These are phyloP conservation scores for Aromia moschata DNA, from an alignment of 2,888 invertebrate genomes.

Conservation along the genomic window DNA sequence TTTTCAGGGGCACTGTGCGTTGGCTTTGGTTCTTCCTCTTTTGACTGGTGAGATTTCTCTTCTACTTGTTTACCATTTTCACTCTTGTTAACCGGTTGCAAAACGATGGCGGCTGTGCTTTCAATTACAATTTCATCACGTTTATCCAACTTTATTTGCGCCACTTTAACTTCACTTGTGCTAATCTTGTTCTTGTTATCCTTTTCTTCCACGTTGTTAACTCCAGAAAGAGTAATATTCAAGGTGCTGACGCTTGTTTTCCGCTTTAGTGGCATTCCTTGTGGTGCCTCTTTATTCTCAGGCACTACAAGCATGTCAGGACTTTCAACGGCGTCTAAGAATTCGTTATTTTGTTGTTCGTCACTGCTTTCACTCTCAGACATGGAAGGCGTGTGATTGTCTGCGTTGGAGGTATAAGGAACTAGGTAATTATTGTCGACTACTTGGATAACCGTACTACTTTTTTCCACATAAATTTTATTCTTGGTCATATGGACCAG, in stretches of 20 bases:
- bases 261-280: slow-evolving; percentile 31
- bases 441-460: slow-evolving; percentile 60
- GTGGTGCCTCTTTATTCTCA: not conserved
- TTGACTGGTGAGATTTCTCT: slow-evolving; percentile 8
- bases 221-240: slow-evolving; percentile 35
- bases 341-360: slow-evolving; percentile 45
- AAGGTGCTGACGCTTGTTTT: slow-evolving; percentile 46
- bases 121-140: slow-evolving; percentile 33
- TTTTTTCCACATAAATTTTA: slow-evolving; percentile 59
- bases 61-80: not conserved
- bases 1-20: not conserved
- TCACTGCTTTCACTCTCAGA: slow-evolving; percentile 49
- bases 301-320: slow-evolving; percentile 4
- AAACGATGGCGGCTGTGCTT: slow-evolving; percentile 41
- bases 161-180: slow-evolving; percentile 5
- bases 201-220: not conserved
- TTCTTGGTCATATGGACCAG: slow-evolving; percentile 26
- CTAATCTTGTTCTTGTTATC: not conserved
- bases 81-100: slow-evolving; percentile 23
- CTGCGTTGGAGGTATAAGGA: slow-evolving; percentile 30
- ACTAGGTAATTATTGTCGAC: slow-evolving; percentile 47
- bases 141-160: not conserved
- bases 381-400: slow-evolving; percentile 29
- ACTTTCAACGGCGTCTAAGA: slow-evolving; percentile 49
- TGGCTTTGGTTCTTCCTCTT: not conserved